phyloP scores from a whole-genome alignment of 2,888 invertebrate genomes.

The Heteropelma amictum region DNA sequence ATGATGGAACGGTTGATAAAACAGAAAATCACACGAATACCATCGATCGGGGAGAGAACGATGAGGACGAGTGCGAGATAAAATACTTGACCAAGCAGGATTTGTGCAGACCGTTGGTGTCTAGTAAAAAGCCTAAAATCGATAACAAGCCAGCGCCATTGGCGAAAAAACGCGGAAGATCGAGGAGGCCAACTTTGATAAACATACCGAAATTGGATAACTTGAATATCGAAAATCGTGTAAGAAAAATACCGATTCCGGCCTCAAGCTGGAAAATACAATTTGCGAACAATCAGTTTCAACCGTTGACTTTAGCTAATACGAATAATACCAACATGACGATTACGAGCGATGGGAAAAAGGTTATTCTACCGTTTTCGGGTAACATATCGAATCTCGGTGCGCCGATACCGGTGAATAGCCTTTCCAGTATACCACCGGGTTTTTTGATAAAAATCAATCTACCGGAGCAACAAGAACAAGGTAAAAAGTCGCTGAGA shows the following conservation, averaged over 20 bases:
- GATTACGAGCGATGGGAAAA: slow-evolving; percentile 68
- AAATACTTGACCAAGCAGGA: slow-evolving; percentile 58
- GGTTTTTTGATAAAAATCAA: slow-evolving; percentile 75
- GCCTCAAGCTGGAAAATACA: slow-evolving; percentile 73
- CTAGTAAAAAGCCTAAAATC: slow-evolving; percentile 75
- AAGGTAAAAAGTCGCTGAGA: slow-evolving; percentile 55
- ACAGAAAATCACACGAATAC: background rate
- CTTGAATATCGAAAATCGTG: slow-evolving; percentile 65
- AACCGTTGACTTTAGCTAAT: slow-evolving; percentile 72
- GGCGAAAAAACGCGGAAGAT: slow-evolving; percentile 75
- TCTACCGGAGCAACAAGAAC: slow-evolving; percentile 67
- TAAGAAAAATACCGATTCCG: slow-evolving; percentile 72
- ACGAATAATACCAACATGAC: slow-evolving; percentile 63
- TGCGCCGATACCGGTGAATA: slow-evolving; percentile 74
- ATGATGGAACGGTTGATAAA: slow-evolving; percentile 24
- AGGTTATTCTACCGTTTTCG: slow-evolving; percentile 74
- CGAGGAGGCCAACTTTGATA: slow-evolving; percentile 72
- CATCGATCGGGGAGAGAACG: background rate
- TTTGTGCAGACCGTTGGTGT: slow-evolving; percentile 68
- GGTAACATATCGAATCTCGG: slow-evolving; percentile 74
- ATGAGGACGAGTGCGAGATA: slow-evolving; percentile 41
- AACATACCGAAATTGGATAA: slow-evolving; percentile 71
- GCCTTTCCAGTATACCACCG: slow-evolving; percentile 75
- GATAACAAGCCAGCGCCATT: slow-evolving; percentile 75
- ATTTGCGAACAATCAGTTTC: slow-evolving; percentile 70